Evolutionary conservation across 92 coral and sea anemone genomes (phyloP).

Genomic region (Anthopleura xanthogrammica): DNA sequence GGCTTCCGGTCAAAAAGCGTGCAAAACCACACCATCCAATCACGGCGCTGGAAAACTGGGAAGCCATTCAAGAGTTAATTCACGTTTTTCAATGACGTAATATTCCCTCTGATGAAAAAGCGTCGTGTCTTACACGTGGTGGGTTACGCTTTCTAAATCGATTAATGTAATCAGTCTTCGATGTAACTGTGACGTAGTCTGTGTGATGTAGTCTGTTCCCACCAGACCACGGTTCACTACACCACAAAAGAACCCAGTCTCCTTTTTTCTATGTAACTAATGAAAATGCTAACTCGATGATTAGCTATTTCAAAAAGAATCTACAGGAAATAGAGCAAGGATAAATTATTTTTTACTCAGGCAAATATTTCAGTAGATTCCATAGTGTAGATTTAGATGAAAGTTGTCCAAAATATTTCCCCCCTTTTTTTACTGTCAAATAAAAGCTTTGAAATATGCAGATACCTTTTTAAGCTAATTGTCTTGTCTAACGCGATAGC

Average conservation of each 20-base stretch:
- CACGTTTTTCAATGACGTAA: not conserved
- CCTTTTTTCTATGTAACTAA: not conserved
- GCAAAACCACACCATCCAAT: not conserved
- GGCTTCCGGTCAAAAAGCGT: too few relatives aligned
- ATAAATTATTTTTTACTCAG: too few relatives aligned
- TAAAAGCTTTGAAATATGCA: not conserved
- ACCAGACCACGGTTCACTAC: not conserved
- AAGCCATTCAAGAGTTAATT: not conserved
- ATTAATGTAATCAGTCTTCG: not conserved
- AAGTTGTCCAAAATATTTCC: not conserved
- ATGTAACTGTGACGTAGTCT: not conserved
- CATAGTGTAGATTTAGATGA: not conserved
- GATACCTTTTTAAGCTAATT: not conserved
- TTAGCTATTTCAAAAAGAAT: too few relatives aligned
- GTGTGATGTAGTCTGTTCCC: not conserved
- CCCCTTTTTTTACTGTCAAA: not conserved
- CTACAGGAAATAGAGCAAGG: too few relatives aligned
- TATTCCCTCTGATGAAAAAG: not conserved
- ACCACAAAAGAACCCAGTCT: not conserved
- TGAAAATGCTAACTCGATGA: not conserved
- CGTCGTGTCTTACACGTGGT: slow-evolving; percentile 7
- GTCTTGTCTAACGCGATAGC: not conserved
- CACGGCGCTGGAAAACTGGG: not conserved
- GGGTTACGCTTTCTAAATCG: not conserved
- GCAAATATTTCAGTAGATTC: too few relatives aligned